Evolutionary conservation across 37 sponge, comb jelly and placozoan species (phyloP).

Genomic region (Mnemiopsis leidyi): DNA sequence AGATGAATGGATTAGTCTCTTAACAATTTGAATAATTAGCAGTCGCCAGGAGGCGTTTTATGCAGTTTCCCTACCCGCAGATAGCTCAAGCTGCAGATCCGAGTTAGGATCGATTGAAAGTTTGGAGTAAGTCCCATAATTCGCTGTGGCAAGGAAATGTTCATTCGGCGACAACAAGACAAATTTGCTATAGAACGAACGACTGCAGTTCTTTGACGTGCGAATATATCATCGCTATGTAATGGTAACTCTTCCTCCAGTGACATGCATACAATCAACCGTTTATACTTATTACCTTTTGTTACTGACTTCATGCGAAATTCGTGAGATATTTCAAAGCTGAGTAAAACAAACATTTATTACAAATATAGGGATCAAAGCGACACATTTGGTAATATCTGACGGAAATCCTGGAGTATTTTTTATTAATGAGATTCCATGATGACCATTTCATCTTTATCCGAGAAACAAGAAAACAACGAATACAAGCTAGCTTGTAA

Average conservation of each 20-base stretch:
- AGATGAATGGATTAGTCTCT: neutral
- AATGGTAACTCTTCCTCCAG: constrained; percentile 2
- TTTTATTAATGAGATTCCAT: too few relatives aligned
- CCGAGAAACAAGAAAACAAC: too few relatives aligned
- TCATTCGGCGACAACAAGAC: neutral
- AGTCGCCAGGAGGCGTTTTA: neutral
- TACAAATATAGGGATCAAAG: neutral
- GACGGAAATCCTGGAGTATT: neutral
- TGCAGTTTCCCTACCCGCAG: too few relatives aligned
- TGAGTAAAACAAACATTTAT: neutral
- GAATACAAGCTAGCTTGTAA: too few relatives aligned
- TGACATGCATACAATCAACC: constrained; percentile 30
- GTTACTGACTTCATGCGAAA: neutral
- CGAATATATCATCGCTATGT: neutral
- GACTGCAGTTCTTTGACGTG: neutral
- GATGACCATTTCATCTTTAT: too few relatives aligned
- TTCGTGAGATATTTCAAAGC: neutral
- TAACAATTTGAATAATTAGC: neutral
- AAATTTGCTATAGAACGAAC: neutral
- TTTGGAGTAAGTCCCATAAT: neutral
- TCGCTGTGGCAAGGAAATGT: neutral
- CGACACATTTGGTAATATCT: neutral
- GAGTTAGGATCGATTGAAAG: neutral
- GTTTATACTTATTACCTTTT: neutral
- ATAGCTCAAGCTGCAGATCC: neutral